Evolutionary conservation across 2,113 vertebrate genomes (phyloP).

Genomic region (Etia nguti): DNA sequence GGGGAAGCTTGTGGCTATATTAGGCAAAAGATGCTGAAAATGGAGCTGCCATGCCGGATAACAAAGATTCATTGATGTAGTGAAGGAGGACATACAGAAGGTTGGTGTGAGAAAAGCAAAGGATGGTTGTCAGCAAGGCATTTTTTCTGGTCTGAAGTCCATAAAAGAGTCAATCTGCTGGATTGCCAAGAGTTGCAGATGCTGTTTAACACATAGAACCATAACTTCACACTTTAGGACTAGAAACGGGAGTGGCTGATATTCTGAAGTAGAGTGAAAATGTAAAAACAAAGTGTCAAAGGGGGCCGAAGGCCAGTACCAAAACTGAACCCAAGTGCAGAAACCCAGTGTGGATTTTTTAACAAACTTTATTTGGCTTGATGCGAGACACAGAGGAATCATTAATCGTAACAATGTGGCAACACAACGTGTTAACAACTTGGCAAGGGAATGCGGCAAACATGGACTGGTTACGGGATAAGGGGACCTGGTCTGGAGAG

Average conservation of each 20-base stretch:
- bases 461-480: background rate
- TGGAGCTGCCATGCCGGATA: background rate
- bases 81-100: background rate
- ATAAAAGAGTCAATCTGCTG: background rate
- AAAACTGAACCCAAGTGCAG: background rate
- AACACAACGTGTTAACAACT: background rate
- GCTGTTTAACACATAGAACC: background rate
- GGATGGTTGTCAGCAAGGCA: background rate
- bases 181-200: background rate
- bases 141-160: background rate
- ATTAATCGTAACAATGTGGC: background rate
- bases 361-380: background rate
- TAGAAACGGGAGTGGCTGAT: background rate
- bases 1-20: background rate
- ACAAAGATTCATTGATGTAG: background rate
- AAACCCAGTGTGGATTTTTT: background rate
- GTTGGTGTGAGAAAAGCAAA: background rate
- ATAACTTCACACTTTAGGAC: background rate
- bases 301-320: background rate
- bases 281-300: background rate
- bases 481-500: background rate
- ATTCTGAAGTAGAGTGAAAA: background rate
- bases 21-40: background rate
- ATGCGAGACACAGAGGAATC: background rate
- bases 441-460: fast-evolving